Conservation (phyloP, 2,113 vertebrate species). For the Eolophus roseicapilla region DNA sequence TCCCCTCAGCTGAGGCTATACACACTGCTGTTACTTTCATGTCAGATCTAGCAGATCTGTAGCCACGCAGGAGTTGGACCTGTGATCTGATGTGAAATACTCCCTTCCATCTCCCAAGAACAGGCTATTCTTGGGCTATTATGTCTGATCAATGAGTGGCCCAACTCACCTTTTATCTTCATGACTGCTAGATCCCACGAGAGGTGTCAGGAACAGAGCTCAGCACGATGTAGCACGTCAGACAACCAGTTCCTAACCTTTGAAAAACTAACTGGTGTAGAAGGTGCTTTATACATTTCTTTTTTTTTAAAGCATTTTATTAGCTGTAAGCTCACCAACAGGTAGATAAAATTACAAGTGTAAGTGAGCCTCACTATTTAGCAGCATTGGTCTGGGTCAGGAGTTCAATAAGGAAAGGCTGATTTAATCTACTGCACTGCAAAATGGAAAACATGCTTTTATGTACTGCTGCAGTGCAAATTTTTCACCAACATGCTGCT, state of each 20-base stretch:
- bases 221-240: accelerated
- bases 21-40: neutral
- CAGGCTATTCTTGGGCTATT: neutral
- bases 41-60: neutral
- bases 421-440: neutral
- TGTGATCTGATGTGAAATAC: neutral
- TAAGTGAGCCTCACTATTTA: neutral
- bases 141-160: neutral
- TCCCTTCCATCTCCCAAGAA: neutral
- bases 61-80: neutral
- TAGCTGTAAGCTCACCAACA: neutral
- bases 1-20: neutral
- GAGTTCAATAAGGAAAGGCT: neutral
- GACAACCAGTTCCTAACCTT: neutral
- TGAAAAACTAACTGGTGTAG: neutral
- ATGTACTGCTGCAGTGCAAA: neutral
- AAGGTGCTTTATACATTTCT: neutral
- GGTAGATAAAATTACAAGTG: neutral
- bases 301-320: neutral
- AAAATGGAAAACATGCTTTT: neutral
- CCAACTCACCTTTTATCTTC: neutral
- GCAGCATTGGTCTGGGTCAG: neutral
- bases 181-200: neutral
- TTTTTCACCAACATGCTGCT: neutral
- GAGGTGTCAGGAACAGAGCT: neutral